A percentile compares a stretch with the other conserved stretches of the same genome.
Conservation (phyloP, 1,140 invertebrate species). For the Lucilia cuprina region DNA sequence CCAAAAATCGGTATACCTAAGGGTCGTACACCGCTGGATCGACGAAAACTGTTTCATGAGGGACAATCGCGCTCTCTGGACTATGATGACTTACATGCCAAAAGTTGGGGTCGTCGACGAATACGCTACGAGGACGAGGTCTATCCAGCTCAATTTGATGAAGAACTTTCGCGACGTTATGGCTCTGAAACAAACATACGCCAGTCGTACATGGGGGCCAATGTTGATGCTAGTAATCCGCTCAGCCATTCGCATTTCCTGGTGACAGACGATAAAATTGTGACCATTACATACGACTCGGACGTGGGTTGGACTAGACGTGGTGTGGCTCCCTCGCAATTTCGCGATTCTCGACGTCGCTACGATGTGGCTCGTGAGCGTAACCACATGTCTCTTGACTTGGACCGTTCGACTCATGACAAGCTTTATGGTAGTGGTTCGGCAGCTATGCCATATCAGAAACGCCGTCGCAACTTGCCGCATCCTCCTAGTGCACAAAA, state of each 20-base stretch:
- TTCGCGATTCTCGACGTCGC: conserved; percentile 49
- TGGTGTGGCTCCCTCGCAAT: conserved; percentile 53
- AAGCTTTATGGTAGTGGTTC: conserved; percentile 49
- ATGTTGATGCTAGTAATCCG: conserved; percentile 53
- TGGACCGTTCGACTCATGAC: conserved; percentile 57
- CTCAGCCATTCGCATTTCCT: conserved; percentile 62
- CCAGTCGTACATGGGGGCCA: conserved; percentile 60
- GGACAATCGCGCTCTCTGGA: conserved; percentile 58
- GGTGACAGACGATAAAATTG: conserved; percentile 62
- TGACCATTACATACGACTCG: conserved; percentile 63
- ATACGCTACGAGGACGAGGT: conserved; percentile 60
- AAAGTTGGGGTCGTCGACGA: conserved; percentile 57
- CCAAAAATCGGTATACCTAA: conserved; percentile 46
- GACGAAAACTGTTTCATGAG: conserved; percentile 56
- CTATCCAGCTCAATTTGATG: conserved; percentile 38
- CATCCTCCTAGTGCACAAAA: conserved; percentile 60
- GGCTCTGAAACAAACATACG: conserved; percentile 60
- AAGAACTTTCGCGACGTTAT: conserved; percentile 49
- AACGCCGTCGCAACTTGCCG: conserved; percentile 54
- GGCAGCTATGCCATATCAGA: conserved; percentile 54
- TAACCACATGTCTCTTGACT: conserved; percentile 57
- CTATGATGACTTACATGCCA: conserved; percentile 58
- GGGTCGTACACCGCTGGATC: conserved; percentile 42
- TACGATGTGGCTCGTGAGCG: conserved; percentile 43
- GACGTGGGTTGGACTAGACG: conserved; percentile 62